phyloP scores from a whole-genome alignment of 2,113 vertebrate genomes.

The Pyxicephalus adspersus region DNA sequence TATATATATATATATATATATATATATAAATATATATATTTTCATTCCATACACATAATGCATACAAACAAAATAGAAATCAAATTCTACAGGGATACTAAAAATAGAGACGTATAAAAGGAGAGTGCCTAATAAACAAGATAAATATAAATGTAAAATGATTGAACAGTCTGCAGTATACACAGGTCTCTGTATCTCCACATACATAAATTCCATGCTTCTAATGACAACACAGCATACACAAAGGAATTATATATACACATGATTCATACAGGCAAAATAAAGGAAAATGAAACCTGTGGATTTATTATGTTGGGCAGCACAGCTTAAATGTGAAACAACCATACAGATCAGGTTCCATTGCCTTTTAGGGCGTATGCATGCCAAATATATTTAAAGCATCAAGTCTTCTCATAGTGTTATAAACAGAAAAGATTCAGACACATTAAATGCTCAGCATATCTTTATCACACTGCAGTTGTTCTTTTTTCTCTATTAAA shows the following conservation, averaged over 20 bases:
- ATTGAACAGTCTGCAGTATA: no score
- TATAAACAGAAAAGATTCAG: slow-evolving; percentile 16
- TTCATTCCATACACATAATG: background rate
- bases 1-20: slow-evolving; percentile 4
- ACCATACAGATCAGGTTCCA: background rate
- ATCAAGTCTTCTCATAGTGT: background rate
- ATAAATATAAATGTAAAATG: no score
- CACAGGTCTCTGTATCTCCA: background rate
- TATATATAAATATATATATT: background rate
- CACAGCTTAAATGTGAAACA: background rate
- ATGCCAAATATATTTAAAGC: slow-evolving; percentile 45
- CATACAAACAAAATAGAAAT: no score
- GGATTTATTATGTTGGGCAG: background rate
- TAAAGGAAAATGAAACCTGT: background rate
- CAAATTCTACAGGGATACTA: no score
- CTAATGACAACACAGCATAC: background rate
- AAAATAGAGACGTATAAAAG: no score
- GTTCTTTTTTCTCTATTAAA: slow-evolving; percentile 28
- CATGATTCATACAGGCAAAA: background rate
- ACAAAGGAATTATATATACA: background rate
- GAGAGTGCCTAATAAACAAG: no score
- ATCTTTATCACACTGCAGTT: slow-evolving; percentile 20
- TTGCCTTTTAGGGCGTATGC: slow-evolving; percentile 38
- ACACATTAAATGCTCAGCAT: slow-evolving; percentile 4
- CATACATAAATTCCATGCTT: background rate